These are phyloP conservation scores for Andricus grossulariae DNA, from an alignment of 1,140 invertebrate species.

Conservation along the genomic window DNA sequence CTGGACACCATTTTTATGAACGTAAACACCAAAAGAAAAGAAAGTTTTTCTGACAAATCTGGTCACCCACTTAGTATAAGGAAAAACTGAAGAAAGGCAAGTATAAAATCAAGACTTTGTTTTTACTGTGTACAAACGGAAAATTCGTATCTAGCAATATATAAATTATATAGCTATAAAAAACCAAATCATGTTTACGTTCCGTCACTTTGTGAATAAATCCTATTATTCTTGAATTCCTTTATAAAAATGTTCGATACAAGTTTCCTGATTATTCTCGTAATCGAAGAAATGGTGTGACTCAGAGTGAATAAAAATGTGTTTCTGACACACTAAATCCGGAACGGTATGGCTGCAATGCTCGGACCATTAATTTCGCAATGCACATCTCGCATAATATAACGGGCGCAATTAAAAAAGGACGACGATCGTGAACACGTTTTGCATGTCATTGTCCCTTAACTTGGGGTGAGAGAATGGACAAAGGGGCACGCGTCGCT, in stretches of 20 bases:
- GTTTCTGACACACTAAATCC: constrained; percentile 21
- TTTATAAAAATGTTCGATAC: constrained; percentile 10
- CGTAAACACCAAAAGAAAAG: too few relatives aligned
- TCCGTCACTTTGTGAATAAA: background rate
- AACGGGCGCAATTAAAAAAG: constrained; percentile 67
- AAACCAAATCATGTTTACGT: background rate
- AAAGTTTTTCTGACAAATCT: too few relatives aligned
- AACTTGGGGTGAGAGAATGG: constrained; percentile 47
- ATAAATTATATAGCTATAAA: too few relatives aligned
- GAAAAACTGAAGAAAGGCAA: too few relatives aligned
- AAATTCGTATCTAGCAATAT: too few relatives aligned
- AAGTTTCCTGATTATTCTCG: constrained; percentile 7
- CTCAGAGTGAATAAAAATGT: background rate
- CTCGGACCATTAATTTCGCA: constrained; percentile 63
- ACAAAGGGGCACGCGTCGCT: constrained; percentile 42
- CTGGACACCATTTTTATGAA: too few relatives aligned
- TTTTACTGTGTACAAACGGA: too few relatives aligned
- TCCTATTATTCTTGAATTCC: background rate
- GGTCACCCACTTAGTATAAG: too few relatives aligned
- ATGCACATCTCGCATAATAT: constrained; percentile 49
- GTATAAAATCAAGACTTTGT: too few relatives aligned
- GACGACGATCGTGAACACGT: constrained; percentile 53
- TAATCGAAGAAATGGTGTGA: constrained; percentile 20
- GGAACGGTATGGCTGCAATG: constrained; percentile 40
- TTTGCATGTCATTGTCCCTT: constrained; percentile 70